Conservation (phyloP, 2,113 vertebrate genomes). For the Hippocampus mohnikei region DNA sequence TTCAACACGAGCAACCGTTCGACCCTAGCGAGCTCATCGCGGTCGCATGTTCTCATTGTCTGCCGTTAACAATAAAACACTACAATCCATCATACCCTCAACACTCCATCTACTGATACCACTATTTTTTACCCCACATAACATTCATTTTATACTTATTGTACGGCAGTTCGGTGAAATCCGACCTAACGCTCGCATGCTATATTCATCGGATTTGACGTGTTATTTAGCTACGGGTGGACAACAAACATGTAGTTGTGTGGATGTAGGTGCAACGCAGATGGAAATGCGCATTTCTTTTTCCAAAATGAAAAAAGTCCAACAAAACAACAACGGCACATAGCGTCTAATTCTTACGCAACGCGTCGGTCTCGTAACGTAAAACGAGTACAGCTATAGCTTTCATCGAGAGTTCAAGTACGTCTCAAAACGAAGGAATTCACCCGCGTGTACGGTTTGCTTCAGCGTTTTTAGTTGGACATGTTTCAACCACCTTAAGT, state of each 20-base stretch:
- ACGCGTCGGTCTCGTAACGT: background rate
- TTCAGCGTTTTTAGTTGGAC: background rate
- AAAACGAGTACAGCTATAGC: background rate
- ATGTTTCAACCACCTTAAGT: background rate
- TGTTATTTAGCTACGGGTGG: background rate
- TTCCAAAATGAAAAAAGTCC: background rate
- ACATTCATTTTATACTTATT: background rate
- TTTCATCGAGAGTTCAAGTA: background rate
- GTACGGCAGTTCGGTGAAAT: background rate
- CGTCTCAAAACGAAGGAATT: background rate
- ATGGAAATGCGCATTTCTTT: background rate
- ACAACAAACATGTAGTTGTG: background rate
- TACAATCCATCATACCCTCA: background rate
- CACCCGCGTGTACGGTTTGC: background rate
- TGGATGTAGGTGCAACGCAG: background rate
- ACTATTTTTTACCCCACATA: background rate
- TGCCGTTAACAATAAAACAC: constrained; percentile 17
- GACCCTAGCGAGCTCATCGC: constrained; percentile 17
- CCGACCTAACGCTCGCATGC: background rate
- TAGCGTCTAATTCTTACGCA: constrained; percentile 1
- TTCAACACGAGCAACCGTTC: background rate
- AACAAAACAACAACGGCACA: background rate
- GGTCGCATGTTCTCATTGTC: constrained; percentile 31
- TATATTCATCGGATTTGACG: background rate
- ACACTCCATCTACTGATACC: too few relatives aligned